These are phyloP conservation scores for Podargus strigoides DNA, from an alignment of 2,797 vertebrate species.

Conservation along the genomic window DNA sequence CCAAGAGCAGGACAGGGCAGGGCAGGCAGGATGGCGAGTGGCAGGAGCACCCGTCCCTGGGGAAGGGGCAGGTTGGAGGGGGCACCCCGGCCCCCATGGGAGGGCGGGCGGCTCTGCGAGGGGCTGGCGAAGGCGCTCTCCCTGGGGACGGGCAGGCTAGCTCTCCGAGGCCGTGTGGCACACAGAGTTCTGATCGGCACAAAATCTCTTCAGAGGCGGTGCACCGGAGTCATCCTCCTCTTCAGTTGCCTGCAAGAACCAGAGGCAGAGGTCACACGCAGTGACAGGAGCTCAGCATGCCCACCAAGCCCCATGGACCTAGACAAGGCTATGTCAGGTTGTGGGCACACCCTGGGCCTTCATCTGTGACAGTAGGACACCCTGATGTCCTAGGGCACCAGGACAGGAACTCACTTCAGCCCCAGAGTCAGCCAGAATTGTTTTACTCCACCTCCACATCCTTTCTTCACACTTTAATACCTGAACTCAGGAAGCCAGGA, in stretches of 20 bases:
- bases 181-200: slow-evolving; percentile 83
- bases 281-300: fast-evolving
- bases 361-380: no score
- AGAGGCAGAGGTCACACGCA: background rate
- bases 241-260: slow-evolving; percentile 65
- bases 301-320: fast-evolving
- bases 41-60: no score
- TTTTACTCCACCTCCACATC: background rate
- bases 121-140: slow-evolving; percentile 16
- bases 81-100: no score
- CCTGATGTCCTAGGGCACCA: no score
- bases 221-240: slow-evolving; percentile 86
- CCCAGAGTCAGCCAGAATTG: fast-evolving
- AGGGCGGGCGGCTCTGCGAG: slow-evolving; percentile 8
- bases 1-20: background rate
- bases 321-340: background rate
- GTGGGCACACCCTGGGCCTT: fast-evolving
- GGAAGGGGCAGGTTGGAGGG: no score
- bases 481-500: background rate
- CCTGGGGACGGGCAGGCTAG: slow-evolving; percentile 73
- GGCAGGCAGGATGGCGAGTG: background rate
- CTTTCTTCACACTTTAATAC: background rate
- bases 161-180: slow-evolving; percentile 78
- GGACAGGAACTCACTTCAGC: background rate
- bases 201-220: slow-evolving; percentile 93